Evolutionary conservation across 1,140 invertebrate species (phyloP).

Genomic region (Formica selysi): DNA sequence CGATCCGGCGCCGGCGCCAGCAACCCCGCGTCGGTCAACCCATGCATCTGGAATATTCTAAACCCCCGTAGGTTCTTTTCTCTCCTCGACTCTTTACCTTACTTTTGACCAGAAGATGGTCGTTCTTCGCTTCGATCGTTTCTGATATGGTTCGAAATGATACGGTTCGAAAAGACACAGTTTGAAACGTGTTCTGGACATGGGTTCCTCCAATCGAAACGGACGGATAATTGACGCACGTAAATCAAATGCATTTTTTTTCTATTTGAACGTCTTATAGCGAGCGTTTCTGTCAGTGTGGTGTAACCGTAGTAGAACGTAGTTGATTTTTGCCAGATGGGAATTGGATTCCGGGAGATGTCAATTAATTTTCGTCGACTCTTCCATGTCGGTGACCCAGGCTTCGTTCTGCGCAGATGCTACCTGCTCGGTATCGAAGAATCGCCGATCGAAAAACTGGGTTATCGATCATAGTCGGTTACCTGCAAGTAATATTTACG

Average conservation of each 20-base stretch:
- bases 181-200: neutral
- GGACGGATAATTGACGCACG: too few relatives aligned
- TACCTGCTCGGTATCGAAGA: slow-evolving; percentile 47
- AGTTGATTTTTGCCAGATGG: neutral
- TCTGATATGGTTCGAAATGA: too few relatives aligned
- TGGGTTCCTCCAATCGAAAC: too few relatives aligned
- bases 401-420: slow-evolving; percentile 50
- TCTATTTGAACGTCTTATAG: neutral
- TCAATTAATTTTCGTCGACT: slow-evolving; percentile 4
- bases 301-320: too few relatives aligned
- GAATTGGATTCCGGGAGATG: neutral
- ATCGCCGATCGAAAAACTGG: slow-evolving; percentile 74
- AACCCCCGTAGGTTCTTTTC: slow-evolving; percentile 79
- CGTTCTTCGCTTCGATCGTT: neutral
- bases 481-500: slow-evolving; percentile 42
- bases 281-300: neutral
- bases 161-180: too few relatives aligned
- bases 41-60: slow-evolving; percentile 84
- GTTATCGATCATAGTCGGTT: slow-evolving; percentile 70
- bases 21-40: slow-evolving; percentile 59
- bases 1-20: slow-evolving; percentile 55
- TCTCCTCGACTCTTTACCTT: neutral
- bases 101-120: neutral
- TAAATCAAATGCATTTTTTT: too few relatives aligned
- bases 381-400: slow-evolving; percentile 45